Base-by-base conservation (phyloP, 1,140 invertebrate species). In the Drosophila takahashii region DNA sequence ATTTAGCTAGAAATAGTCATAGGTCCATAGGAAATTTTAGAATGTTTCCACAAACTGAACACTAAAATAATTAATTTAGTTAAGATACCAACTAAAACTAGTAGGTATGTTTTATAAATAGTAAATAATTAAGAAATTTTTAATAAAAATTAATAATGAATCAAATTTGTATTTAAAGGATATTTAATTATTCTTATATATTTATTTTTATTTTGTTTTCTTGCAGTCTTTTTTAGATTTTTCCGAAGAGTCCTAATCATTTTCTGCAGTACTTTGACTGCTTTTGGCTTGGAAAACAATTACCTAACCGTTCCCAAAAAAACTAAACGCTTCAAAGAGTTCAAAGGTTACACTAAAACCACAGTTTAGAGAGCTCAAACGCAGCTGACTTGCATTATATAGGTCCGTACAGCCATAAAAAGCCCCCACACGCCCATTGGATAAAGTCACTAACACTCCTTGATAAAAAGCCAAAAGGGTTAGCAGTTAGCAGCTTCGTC, bases 331-430 rank as follows among this genome's bases (percentile, higher is more conserved):
- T 52, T 26, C 6, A 7, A 18, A 16, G 29, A 34, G 66, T 53
- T 54, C n/a, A 70, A 70, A 69, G 39, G 41, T 54, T 65, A 67
- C 27, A 34, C 60, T 51, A 67, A 70, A 54, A 39, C 32, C 27
- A 32, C 36, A 53, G 48, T 32, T 54, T 37, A 47, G 18, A 45
- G 29, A 54, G 39, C 39, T 44, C 15, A 0, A 67, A 54, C 64
- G 34, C 62, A 67, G 62, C 50, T 45, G 60, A 69, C 60, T 66
- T 69, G 60, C 60, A 65, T 64, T 67, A 51, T 67, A 67, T 51
- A 51, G 18, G 10, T 32, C 13, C n/a, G 29, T 13, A 32, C 13
- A 61, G 34, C 47, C 29, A 52, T 32, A 47, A 61, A 60, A 47
- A 32, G 15, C 15, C 22, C 13, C 41, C 42, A 67, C 42, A 67